Base-by-base conservation (phyloP, 2,797 vertebrate genomes). In the Clamator glandarius region DNA sequence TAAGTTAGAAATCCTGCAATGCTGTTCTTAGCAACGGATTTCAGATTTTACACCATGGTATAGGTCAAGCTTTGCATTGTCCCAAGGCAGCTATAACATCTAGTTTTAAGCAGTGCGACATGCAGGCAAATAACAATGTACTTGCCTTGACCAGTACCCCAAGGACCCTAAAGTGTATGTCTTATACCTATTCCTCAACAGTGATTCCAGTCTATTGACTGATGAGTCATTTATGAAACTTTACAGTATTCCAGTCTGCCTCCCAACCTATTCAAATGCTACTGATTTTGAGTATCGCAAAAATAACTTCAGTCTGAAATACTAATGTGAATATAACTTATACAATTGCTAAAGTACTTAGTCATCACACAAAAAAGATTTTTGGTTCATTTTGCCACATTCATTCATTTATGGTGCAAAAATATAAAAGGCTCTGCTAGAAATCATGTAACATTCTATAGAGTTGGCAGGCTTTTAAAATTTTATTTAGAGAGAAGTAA, bases 401-500 rank as follows among this genome's bases (percentile, higher is more conserved):
- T 77, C 59, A 82, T 46, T 39, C 33, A 81, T 61, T 89, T 59
- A 57, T 51, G 44, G 31, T 91, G 61, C 48, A 93, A 83, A 93
- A 89, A n/a, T 9, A 5, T 54, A 95, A 85, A 84, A 12, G 15
- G 16, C 35, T 81, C 33, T 82, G 77, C 36, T 95, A 68, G 68
- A 95, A 92, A 87, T 85, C 64, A 35, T 70, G 24, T 67, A 75
- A 70, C 0, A 0, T 31, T 91, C 44, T 39, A 77, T 2, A 83
- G 74, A 91, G 26, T 85, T 15, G 35, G 11, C 4, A 90, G 24
- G 51, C 1, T 36, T 61, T 54, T 58, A 54, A 8, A 2, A 70
- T 78, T 79, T 82, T 69, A 86, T 83, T 83, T 94, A 41, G 63
- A 66, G 35, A 80, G 25, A 87, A 87, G 17, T 42, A 85, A 84